Conservation (phyloP, 2,113 vertebrate genomes). For the Takifugu flavidus region DNA sequence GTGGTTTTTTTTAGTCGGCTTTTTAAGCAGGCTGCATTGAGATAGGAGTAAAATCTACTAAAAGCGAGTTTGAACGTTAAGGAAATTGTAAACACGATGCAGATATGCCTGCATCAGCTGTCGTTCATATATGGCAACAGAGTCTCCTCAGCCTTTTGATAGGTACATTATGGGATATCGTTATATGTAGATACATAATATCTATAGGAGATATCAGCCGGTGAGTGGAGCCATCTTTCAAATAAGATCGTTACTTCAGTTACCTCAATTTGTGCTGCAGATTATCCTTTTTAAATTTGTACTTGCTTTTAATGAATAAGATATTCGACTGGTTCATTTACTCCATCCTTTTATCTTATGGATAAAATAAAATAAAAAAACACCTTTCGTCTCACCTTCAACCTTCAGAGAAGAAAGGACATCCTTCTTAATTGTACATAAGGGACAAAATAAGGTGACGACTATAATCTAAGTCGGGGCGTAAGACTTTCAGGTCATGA, state of each 20-base stretch:
- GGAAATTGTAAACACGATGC: not conserved
- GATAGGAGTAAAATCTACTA: not conserved
- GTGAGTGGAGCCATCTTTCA: not conserved
- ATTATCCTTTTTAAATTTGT: not conserved
- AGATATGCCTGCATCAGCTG: not conserved
- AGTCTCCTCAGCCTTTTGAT: not conserved
- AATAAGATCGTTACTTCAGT: not conserved
- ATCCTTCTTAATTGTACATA: conserved; percentile 18
- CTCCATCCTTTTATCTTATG: not conserved
- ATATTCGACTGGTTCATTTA: not conserved
- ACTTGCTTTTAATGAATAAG: not conserved
- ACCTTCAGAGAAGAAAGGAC: conserved; percentile 10
- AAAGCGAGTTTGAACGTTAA: conserved; percentile 1
- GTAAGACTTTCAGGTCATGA: too few species aligned
- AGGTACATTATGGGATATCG: too few species aligned
- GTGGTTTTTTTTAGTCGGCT: too few species aligned
- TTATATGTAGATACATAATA: not conserved
- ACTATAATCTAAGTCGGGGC: conserved; percentile 5
- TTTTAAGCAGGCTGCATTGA: too few species aligned
- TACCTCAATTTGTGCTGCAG: not conserved
- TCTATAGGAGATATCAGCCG: not conserved
- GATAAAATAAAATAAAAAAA: not conserved
- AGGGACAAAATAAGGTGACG: not conserved
- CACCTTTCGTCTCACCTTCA: conserved; percentile 11
- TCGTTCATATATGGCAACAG: not conserved